Evolutionary conservation across 2,888 invertebrate genomes (phyloP), one percentile per base, ranked within the genome.

Genomic region (Lycophotia porphyrea): DNA sequence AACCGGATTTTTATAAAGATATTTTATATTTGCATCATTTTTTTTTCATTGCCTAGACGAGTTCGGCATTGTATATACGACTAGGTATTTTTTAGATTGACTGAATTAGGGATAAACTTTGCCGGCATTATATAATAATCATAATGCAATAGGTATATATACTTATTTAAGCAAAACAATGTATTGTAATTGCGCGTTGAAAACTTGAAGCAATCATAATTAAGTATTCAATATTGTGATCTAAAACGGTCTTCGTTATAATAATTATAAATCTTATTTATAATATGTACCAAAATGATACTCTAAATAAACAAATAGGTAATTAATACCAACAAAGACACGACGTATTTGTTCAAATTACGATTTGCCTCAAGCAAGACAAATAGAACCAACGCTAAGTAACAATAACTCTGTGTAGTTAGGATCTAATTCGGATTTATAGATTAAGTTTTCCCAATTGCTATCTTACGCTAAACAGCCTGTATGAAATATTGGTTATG

Each of bases 361-460:
- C 64, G 71, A 71, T 75, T 58, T 34, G 34, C 27, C 71, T 65
- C 49, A 64, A 47, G 52, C 47, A 47, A 77, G 27, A 72, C 21
- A 72, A 60, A 60, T 60, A 36, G 31, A 77, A 58, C 47, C 18
- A 44, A 71, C 34, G 15, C 34, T 77, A 77, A 64, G 27, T 76
- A 58, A 76, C 71, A 76, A 71, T 65, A 58, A 77, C 39, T 60
- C 52, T 65, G 60, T 78, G 58, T 77, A 60, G 49, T 72, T 78
- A 78, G 78, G 78, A 42, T 49, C 27, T 78, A 78, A 78, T 78
- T 72, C 64, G 11, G 78, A 78, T 77, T 72, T 78, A 78, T 78
- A 60, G 78, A 78, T 65, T 49, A 77, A 77, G 77, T 77, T 77
- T 64, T 15, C 31, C 13, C 55, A 58, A 77, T 77, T 77, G 15